Percentiles rank a stretch among this genome's conserved stretches.
phyloP scores from a whole-genome alignment of 2,113 vertebrate genomes.

The Seriola rivoliana region DNA sequence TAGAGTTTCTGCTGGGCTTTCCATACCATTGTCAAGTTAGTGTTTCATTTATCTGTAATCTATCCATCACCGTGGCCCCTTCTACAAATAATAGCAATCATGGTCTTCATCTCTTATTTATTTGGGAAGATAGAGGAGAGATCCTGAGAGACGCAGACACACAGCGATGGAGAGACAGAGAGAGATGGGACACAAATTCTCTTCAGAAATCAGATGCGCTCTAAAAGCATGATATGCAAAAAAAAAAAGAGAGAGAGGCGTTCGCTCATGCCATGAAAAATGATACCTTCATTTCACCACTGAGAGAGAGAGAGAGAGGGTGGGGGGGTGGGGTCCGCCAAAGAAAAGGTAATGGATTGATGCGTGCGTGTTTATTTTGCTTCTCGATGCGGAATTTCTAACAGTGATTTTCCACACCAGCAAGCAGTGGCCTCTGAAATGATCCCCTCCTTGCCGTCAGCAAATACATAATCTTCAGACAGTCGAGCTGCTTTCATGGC shows the following conservation, averaged over 20 bases:
- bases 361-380: slow-evolving; percentile 67
- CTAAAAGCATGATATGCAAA: neutral
- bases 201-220: slow-evolving; percentile 42
- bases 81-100: slow-evolving; percentile 33
- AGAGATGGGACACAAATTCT: slow-evolving; percentile 17
- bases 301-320: neutral
- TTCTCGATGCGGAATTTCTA: slow-evolving; percentile 47
- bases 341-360: slow-evolving; percentile 63
- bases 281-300: slow-evolving; percentile 31
- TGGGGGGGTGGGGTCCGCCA: neutral
- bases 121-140: slow-evolving; percentile 25
- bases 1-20: neutral
- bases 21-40: slow-evolving; percentile 1
- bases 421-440: slow-evolving; percentile 57
- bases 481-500: slow-evolving; percentile 40
- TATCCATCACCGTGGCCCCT: neutral
- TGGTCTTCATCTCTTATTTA: slow-evolving; percentile 49
- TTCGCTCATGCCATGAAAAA: slow-evolving; percentile 44
- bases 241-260: neutral
- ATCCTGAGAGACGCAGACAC: slow-evolving; percentile 28
- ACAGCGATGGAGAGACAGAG: neutral
- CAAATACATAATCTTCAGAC: slow-evolving; percentile 61
- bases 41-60: slow-evolving; percentile 17
- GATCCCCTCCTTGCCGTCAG: slow-evolving; percentile 44
- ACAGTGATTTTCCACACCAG: slow-evolving; percentile 71